These are phyloP conservation scores for Dinothrombium tinctorium DNA, from an alignment of 1,140 invertebrate species.

Conservation along the genomic window DNA sequence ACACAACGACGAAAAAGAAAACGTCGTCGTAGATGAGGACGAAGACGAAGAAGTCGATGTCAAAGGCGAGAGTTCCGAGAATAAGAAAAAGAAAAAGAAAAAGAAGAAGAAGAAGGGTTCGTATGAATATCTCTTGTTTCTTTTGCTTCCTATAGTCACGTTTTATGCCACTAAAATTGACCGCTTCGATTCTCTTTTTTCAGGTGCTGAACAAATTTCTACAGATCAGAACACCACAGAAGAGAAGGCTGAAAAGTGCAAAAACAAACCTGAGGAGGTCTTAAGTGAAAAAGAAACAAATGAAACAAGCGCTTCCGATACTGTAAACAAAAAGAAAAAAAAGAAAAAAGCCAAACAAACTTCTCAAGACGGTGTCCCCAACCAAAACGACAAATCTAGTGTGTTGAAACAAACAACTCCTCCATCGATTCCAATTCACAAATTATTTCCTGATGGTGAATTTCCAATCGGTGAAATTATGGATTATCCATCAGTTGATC, in stretches of 20 bases:
- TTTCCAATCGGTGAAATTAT: constrained; percentile 26
- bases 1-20: constrained; percentile 12
- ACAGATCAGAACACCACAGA: too few relatives aligned
- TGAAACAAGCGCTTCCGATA: too few relatives aligned
- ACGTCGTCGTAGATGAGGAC: constrained; percentile 14
- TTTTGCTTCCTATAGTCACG: background rate
- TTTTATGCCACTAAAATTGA: too few relatives aligned
- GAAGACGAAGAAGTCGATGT: constrained; percentile 16
- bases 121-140: too few relatives aligned
- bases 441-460: constrained; percentile 56
- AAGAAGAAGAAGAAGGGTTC: constrained; percentile 27
- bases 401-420: constrained; percentile 45
- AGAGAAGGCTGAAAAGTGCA: too few relatives aligned
- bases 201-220: too few relatives aligned
- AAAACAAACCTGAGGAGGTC: too few relatives aligned
- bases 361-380: too few relatives aligned
- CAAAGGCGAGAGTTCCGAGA: constrained; percentile 15
- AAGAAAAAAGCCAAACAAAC: constrained; percentile 12
- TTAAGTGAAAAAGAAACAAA: constrained; percentile 3
- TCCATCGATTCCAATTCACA: constrained; percentile 56
- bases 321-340: too few relatives aligned
- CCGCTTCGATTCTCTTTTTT: too few relatives aligned
- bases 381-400: background rate
- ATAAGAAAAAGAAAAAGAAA: constrained; percentile 25
- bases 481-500: constrained; percentile 22